Evolutionary conservation across 2,888 invertebrate genomes (phyloP), one percentile per base, ranked within the genome.

Genomic region (Platerodrilus igneus): DNA sequence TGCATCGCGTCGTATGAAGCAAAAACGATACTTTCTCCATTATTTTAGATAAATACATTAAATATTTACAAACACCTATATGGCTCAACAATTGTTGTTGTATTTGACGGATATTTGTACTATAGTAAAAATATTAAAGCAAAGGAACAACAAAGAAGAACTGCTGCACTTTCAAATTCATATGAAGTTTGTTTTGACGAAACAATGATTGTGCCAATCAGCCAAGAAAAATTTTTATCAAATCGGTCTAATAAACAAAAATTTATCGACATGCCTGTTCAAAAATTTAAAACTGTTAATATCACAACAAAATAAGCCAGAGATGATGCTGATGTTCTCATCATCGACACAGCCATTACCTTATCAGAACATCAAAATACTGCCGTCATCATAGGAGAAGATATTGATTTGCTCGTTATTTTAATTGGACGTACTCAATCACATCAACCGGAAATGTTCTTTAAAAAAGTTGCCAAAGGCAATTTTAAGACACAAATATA

Each of bases 361-460:
- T 39, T 41, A 55, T 58, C 55, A 27, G 30, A 54, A 48, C 42
- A 42, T 45, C 16, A 47, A 33, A 50, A 22, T 21, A 57, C 49
- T 39, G 40, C 48, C 16, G 57, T 60, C 49, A 58, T 63, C 41
- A 54, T 62, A 52, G 58, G 59, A 57, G 53, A 63, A 60, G 63
- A 64, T 53, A 58, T 61, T 25, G 58, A 63, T 60, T 55, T 63
- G 46, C 52, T 62, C 27, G 56, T 63, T 37, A 52, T 62, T 59
- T 56, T 62, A 55, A 62, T 59, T 54, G 59, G 55, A 47, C 58
- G 60, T 50, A 60, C 60, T 47, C 55, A 42, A 33, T 48, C 39
- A 37, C 41, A 51, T 40, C 28, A 51, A 43, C 44, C 52, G 44
- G 49, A 56, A 56, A 51, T 58, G 56, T 60, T 55, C 35, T 59